Percentiles rank a stretch among this genome's conserved stretches.
These are phyloP conservation scores for Habroteleia sp. DNA, from an alignment of 2,888 invertebrate species.

Conservation along the genomic window DNA sequence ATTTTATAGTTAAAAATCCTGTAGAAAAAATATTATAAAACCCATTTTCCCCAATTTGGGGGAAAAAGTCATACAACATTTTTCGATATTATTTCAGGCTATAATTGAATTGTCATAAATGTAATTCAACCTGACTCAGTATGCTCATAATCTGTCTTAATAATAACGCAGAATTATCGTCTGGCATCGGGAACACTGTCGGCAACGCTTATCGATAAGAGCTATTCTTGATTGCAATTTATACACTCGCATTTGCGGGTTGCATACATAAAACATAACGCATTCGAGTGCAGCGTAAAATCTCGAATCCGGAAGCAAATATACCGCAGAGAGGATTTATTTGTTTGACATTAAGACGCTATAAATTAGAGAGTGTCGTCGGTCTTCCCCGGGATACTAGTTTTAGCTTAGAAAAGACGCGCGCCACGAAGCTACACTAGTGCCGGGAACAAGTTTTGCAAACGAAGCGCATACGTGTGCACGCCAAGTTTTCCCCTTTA, in stretches of 20 bases:
- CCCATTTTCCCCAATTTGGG: too few relatives aligned
- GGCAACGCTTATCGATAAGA: slow-evolving; percentile 32
- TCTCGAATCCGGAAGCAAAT: slow-evolving; percentile 38
- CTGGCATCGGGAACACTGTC: too few relatives aligned
- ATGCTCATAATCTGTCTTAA: too few relatives aligned
- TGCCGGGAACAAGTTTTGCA: slow-evolving; percentile 6
- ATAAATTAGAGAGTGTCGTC: slow-evolving; percentile 50
- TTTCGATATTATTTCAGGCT: too few relatives aligned
- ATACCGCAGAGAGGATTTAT: slow-evolving; percentile 42
- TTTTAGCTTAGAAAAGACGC: slow-evolving; percentile 35
- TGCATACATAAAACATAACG: slow-evolving; percentile 32
- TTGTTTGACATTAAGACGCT: slow-evolving; percentile 58
- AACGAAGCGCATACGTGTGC: slow-evolving; percentile 9
- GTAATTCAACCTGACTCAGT: too few relatives aligned
- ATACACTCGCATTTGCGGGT: slow-evolving; percentile 12
- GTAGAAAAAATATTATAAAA: too few relatives aligned
- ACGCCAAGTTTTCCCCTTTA: not conserved
- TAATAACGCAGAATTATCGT: too few relatives aligned
- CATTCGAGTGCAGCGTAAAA: slow-evolving; percentile 23
- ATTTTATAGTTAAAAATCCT: too few relatives aligned
- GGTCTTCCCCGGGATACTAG: not conserved
- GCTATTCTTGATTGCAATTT: slow-evolving; percentile 24
- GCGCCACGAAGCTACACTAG: not conserved
- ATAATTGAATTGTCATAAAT: too few relatives aligned
- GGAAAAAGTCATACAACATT: too few relatives aligned